Base-by-base conservation (phyloP, 2,888 invertebrate genomes). In the Chrysolina oricalcia region DNA sequence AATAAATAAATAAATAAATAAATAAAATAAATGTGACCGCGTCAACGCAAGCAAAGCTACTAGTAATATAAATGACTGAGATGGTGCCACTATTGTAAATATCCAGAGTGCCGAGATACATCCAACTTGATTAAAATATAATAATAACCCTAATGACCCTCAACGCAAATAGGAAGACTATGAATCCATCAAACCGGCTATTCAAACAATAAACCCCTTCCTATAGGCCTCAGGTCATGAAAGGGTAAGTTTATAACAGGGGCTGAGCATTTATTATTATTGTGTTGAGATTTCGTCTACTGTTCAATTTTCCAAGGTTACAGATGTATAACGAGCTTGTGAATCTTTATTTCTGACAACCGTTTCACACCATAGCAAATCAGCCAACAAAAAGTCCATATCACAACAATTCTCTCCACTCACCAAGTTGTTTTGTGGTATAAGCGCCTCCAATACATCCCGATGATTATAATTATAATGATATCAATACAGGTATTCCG, bases 181-280 rank as follows among this genome's bases (percentile, higher is more conserved):
- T 53, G 53, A 53, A 53, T 53, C 21, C 53, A 53, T 53, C 53
- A 53, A 53, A 53, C 21, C 53, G 21, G 21, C 21, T 11, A 23
- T 53, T 53, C 53, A 53, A 53, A 21, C 53, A 53, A 53, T 53
- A 53, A 53, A 53, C 21, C 53, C 53, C 53, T 53, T 53, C 11
- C 13, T 5, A 35, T 35, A 11, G 21, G 53, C 53, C 21, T 10
- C 19, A 21, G 53, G 53, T 53, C 43, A 53, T 21, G 21, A 53
- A 53, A 53, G 53, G 53, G 53, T 11, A 53, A 23, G 53, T 53
- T 53, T 53, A 53, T 53, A 19, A 23, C 53, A 53, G 21, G 53
- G 21, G 53, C 21, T 19, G 53, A 21, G 3, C 21, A 21, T 53
- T 53, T 23, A 53, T 53, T 53, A 53, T 53, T 19, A 21, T 53